These are phyloP conservation scores for Pseudorhombus dupliciocellatus DNA, from an alignment of 2,113 vertebrate species.

Conservation along the genomic window DNA sequence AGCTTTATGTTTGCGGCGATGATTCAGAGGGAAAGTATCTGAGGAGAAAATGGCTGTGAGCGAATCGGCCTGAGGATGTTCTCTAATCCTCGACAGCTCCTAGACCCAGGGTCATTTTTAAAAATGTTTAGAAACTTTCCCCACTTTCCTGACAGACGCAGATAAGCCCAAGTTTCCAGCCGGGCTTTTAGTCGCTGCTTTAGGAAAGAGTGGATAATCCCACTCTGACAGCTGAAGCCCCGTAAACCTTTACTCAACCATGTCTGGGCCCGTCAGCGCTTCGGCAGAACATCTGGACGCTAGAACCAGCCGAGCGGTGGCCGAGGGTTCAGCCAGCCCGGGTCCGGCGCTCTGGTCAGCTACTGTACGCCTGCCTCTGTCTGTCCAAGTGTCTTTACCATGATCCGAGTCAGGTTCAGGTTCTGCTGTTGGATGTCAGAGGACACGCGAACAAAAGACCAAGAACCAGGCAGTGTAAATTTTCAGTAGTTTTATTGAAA, in stretches of 20 bases:
- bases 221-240: neutral
- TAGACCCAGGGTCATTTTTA: neutral
- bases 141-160: conserved; percentile 4
- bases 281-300: too few species aligned
- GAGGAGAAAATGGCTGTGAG: conserved; percentile 21
- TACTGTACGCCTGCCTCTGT: too few species aligned
- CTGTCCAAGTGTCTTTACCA: too few species aligned
- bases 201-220: neutral
- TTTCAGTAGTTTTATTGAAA: conserved; percentile 99
- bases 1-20: conserved; percentile 45
- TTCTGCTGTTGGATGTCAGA: too few species aligned
- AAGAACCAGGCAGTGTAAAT: conserved; percentile 55
- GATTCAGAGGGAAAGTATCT: conserved; percentile 62
- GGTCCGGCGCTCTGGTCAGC: too few species aligned
- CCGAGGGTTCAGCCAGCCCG: too few species aligned
- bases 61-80: neutral
- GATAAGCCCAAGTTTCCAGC: conserved; percentile 18
- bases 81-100: conserved; percentile 14
- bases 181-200: too few species aligned
- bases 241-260: neutral
- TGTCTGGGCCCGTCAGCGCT: neutral
- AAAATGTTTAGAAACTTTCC: neutral
- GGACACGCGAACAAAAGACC: neutral
- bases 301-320: too few species aligned
- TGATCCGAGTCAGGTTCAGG: too few species aligned